Base-by-base conservation (phyloP, 2,113 vertebrate species). In the Chloropsis cyanopogon region DNA sequence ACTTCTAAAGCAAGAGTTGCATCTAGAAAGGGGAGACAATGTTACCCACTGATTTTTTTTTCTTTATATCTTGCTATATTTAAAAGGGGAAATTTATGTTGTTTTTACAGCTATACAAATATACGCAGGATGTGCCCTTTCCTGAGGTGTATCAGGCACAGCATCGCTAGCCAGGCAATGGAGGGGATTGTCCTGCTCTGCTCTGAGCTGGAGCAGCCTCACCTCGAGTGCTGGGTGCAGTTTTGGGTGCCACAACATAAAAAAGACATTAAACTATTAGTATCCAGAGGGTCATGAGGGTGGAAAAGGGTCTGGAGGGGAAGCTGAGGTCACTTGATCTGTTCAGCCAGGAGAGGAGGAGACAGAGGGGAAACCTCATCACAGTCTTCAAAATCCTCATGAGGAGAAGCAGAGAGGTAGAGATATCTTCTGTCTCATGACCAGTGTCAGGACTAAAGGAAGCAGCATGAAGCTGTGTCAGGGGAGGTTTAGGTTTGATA, bases 131-230 rank as follows among this genome's bases (percentile, higher is more conserved):
- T 64, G 49, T 5, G 35, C 1, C 1, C 0, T 37, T 6, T 50
- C 35, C 26, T 57, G 37, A 3, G 2, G 9, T 1, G 4, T 6
- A 57, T 22, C 42, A 57, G 35, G 21, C 17, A 19, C 18, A 50
- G 35, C 42, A 50, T 37, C 0, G 0, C 11, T 26, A 57, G 10
- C 21, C 0, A 0, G 35, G 35, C 4, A 10, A 28, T 8, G 37
- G 42, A 42, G 10, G 6, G 6, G 12, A 28, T 65, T 57, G 50
- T 65, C 37, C 22, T 0, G 1, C 37, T 56, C 28, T 78, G 15
- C 23, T 63, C 59, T 44, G 26, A 7, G 4, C 12, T 52, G 37
- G 15, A 10, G 12, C 0, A 0, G 31, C 33, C 19, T 52, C 26
- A 39, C 5, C 33, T 59, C 1, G 0, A 81, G 16, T 28, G 1